Percentiles rank a stretch among this genome's conserved stretches.
These are phyloP conservation scores for Tiliqua scincoides DNA, from an alignment of 2,113 vertebrate species.

Conservation along the genomic window DNA sequence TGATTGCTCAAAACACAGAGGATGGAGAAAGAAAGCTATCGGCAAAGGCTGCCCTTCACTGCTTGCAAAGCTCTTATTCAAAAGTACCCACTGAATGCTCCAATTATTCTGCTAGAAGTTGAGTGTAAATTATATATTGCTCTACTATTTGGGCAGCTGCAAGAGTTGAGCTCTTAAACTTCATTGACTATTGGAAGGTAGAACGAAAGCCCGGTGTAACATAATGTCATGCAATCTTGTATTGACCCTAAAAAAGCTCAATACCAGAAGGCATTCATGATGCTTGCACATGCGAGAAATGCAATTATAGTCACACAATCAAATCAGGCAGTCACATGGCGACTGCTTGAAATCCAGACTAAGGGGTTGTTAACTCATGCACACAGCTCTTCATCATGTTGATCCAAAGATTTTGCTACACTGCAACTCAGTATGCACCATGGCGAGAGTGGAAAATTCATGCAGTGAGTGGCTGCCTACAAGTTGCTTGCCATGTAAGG, in stretches of 20 bases:
- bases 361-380: background rate
- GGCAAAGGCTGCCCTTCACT: conserved; percentile 34
- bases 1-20: conserved; percentile 36
- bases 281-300: background rate
- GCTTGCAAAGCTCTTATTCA: conserved; percentile 39
- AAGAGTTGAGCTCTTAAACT: conserved; percentile 28
- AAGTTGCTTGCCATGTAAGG: too few relatives aligned
- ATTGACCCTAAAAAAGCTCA: rapidly evolving
- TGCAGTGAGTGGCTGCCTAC: background rate
- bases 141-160: conserved; percentile 10
- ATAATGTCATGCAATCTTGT: background rate
- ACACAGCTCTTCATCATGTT: background rate
- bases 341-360: background rate
- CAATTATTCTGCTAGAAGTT: conserved; percentile 20
- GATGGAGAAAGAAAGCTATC: conserved; percentile 28
- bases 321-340: background rate
- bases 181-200: conserved; percentile 22
- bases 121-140: conserved; percentile 18
- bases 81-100: conserved; percentile 26
- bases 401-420: background rate
- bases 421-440: too few relatives aligned
- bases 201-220: conserved; percentile 8
- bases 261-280: background rate
- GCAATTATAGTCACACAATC: background rate
- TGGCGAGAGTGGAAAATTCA: background rate